These are phyloP conservation scores for Chrosomus eos DNA, from an alignment of 2,797 vertebrate genomes.

Conservation along the genomic window DNA sequence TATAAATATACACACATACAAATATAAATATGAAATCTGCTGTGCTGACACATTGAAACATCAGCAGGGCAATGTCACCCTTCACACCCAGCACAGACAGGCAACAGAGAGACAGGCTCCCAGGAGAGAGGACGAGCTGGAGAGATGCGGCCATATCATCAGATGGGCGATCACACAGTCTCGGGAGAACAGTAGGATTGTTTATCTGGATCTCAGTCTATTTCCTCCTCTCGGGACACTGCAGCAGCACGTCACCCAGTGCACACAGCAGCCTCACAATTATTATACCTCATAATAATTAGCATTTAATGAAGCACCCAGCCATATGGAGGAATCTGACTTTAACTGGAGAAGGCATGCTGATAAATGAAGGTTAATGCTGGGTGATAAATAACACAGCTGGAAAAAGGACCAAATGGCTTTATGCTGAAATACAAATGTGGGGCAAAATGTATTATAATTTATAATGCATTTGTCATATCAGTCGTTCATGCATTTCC, in stretches of 20 bases:
- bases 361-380: conserved; percentile 63
- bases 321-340: conserved; percentile 66
- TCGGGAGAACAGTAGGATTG: conserved; percentile 48
- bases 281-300: conserved; percentile 71
- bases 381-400: conserved; percentile 59
- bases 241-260: conserved; percentile 52
- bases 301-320: conserved; percentile 67
- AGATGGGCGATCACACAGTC: conserved; percentile 53
- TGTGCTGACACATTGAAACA: conserved; percentile 26
- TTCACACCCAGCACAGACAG: conserved; percentile 39
- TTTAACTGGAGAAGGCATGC: conserved; percentile 60
- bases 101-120: conserved; percentile 34
- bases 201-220: conserved; percentile 57
- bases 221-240: conserved; percentile 60
- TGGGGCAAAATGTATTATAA: not conserved
- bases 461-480: not conserved
- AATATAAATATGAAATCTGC: conserved; percentile 37
- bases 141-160: conserved; percentile 47
- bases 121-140: conserved; percentile 34
- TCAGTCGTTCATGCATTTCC: not conserved
- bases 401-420: conserved; percentile 48
- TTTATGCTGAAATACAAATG: conserved; percentile 1
- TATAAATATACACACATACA: not conserved
- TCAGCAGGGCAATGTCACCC: conserved; percentile 32
- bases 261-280: conserved; percentile 64